Conservation (phyloP, 2,888 invertebrate species). For the Ceraclea dissimilis region DNA sequence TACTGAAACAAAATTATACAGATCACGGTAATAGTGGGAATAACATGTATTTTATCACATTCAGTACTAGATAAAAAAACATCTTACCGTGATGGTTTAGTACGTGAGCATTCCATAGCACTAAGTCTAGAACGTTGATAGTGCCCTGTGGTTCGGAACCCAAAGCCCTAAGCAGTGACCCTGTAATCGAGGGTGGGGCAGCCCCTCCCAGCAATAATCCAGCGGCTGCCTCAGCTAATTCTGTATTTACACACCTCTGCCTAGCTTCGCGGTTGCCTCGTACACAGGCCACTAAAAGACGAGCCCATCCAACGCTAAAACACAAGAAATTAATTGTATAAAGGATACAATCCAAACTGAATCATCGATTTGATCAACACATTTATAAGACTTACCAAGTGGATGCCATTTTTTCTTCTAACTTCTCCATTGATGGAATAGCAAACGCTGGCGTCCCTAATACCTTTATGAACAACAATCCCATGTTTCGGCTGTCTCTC, state of each 20-base stretch:
- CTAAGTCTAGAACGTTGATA: conserved; percentile 26
- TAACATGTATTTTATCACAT: neutral
- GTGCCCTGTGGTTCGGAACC: conserved; percentile 29
- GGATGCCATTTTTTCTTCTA: conserved; percentile 48
- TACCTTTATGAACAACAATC: conserved; percentile 77
- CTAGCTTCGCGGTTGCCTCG: conserved; percentile 38
- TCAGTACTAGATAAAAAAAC: no score
- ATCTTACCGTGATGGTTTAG: conserved; percentile 31
- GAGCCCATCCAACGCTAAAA: conserved; percentile 72
- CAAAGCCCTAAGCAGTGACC: conserved; percentile 25
- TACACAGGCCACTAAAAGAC: conserved; percentile 73
- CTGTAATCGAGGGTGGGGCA: conserved; percentile 24
- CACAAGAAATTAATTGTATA: conserved; percentile 7
- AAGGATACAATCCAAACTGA: no score
- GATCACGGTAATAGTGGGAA: no score
- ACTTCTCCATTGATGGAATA: conserved; percentile 29
- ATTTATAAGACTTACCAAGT: conserved; percentile 34
- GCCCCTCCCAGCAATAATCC: conserved; percentile 30
- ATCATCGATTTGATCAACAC: no score
- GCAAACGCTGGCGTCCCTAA: conserved; percentile 77
- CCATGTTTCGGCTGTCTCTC: conserved; percentile 82
- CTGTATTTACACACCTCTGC: conserved; percentile 34
- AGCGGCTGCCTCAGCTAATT: conserved; percentile 35
- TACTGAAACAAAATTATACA: conserved; percentile 10
- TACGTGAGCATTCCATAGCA: conserved; percentile 38